phyloP scores from a whole-genome alignment of 2,888 invertebrate species.

The Dryobotodes eremita region DNA sequence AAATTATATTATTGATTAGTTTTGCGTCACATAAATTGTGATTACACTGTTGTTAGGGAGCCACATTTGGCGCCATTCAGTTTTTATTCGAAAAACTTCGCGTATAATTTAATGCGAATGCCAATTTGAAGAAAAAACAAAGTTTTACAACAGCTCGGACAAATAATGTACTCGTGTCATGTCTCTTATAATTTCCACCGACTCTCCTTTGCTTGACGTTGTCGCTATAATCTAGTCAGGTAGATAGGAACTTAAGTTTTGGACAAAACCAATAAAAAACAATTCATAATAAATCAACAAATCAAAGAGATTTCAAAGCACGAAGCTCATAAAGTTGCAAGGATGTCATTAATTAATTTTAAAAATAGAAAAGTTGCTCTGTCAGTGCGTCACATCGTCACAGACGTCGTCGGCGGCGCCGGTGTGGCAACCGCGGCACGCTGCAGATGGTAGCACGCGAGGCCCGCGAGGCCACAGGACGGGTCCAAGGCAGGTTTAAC shows the following conservation, averaged over 20 bases:
- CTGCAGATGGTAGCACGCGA: constrained; percentile 73
- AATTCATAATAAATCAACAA: constrained; percentile 24
- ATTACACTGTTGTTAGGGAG: constrained; percentile 66
- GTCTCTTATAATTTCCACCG: constrained; percentile 7
- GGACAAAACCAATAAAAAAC: constrained; percentile 6
- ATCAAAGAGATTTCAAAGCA: constrained; percentile 11
- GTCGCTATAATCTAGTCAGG: neutral
- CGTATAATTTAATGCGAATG: constrained; percentile 37
- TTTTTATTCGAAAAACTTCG: constrained; percentile 60
- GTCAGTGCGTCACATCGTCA: constrained; percentile 45
- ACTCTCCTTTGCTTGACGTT: neutral
- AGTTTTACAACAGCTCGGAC: constrained; percentile 26
- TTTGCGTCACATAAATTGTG: constrained; percentile 59
- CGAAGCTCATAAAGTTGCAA: constrained; percentile 20
- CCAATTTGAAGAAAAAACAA: constrained; percentile 39
- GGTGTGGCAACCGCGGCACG: constrained; percentile 59
- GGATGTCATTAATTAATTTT: constrained; percentile 35
- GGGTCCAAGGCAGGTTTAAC: constrained; percentile 88
- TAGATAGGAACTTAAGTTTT: neutral
- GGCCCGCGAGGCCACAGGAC: constrained; percentile 82
- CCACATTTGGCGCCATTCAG: constrained; percentile 56
- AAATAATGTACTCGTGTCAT: constrained; percentile 19
- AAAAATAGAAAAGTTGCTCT: constrained; percentile 40
- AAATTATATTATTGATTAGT: constrained; percentile 51
- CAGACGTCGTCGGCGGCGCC: constrained; percentile 62